Evolutionary conservation across 2,888 invertebrate species (phyloP), one percentile per base, ranked within the genome.

Genomic region (Eilema griseolum): DNA sequence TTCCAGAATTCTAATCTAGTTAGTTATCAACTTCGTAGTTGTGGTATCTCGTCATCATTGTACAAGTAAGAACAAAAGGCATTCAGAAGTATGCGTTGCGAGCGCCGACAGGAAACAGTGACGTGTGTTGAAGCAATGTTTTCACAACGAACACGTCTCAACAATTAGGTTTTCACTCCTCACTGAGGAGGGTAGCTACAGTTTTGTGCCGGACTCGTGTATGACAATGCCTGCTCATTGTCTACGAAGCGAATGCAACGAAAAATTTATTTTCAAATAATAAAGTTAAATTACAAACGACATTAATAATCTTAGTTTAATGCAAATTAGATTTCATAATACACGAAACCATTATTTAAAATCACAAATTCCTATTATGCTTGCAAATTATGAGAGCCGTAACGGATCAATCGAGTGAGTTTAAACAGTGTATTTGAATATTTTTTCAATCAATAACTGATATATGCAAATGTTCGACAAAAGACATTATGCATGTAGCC

Each of bases 361-460:
- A 88, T 87, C 78, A 78, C 82, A 86, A 88, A 86, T 87, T 83
- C 85, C 82, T 81, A 85, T 88, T 89, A 85, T 84, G 76, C 82
- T 82, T 81, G 77, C 82, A 86, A 86, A 90, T 92, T 89, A 91
- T 87, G 88, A 93, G 89, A 90, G 84, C 93, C 93, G 90, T 94
- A 92, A 93, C 94, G 93, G 91, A 94, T 91, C 90, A 89, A 93
- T 92, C 86, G 92, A 92, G 84, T 87, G 87, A 87, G 84, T 91
- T 85, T 88, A 92, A 93, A 92, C 90, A 89, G 85, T 87, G 75
- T 77, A 94, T 95, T 95, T 94, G 87, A 95, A 95, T 95, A 93
- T 94, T 93, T 93, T 94, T 93, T 92, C 94, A 94, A 95, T 95
- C 95, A 95, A 95, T 95, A 94, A 94, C 91, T 90, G 92, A 93